Conservation (phyloP, 2,888 invertebrate genomes). For the Chloromyia formosa region DNA sequence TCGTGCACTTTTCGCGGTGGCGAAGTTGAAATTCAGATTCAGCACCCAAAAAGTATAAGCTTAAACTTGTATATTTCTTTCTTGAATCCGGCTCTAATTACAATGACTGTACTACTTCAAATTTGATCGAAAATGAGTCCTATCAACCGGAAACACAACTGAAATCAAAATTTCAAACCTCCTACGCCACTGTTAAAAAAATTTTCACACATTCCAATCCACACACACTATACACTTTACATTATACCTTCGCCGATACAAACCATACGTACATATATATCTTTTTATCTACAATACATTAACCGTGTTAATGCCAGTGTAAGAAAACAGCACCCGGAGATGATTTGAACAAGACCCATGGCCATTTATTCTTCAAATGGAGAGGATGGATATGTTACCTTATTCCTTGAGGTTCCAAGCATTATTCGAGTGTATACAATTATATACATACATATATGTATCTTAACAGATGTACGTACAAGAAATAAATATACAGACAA, state of each 20-base stretch:
- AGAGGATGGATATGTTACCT: neutral
- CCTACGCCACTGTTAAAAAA: constrained; percentile 26
- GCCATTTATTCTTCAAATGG: constrained; percentile 16
- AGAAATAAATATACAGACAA: no score
- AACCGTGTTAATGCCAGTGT: constrained; percentile 34
- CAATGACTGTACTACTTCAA: no score
- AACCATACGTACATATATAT: neutral
- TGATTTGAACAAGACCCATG: constrained; percentile 14
- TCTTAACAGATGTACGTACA: no score
- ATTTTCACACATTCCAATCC: neutral
- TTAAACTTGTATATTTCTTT: no score
- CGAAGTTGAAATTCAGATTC: no score
- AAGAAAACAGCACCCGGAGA: constrained; percentile 27
- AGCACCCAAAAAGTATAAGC: no score
- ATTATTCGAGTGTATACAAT: no score
- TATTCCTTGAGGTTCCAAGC: constrained; percentile 2
- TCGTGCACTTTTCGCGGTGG: no score
- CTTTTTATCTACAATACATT: constrained; percentile 29
- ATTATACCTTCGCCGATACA: neutral
- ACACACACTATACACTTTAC: neutral
- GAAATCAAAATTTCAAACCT: neutral
- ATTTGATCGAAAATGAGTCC: no score
- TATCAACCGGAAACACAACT: no score
- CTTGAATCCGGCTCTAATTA: no score
- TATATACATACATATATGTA: no score